Conservation (phyloP, 2,797 vertebrate species). For the Xenops minutus region DNA sequence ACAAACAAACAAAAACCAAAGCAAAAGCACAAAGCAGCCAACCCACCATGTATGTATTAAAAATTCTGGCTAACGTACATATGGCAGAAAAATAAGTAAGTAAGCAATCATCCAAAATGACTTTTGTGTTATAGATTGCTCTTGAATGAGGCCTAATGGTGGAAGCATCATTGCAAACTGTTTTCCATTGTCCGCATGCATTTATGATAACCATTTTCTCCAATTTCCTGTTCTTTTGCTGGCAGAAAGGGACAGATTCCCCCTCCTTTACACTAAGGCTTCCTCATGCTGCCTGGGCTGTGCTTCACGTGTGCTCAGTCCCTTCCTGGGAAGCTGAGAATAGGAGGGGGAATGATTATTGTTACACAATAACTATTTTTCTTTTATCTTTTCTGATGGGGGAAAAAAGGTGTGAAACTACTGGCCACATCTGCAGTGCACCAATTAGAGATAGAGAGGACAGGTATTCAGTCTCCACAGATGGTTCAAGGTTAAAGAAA, state of each 20-base stretch:
- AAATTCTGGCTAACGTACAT: not conserved
- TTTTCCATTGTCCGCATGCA: constrained; percentile 1
- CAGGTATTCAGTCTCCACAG: not conserved
- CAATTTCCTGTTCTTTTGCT: constrained; percentile 6
- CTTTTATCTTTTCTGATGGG: constrained; percentile 4
- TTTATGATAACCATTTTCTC: not conserved
- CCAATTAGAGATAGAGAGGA: constrained; percentile 28
- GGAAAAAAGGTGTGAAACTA: not conserved
- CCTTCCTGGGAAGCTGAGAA: not conserved
- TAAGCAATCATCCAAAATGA: constrained; percentile 24
- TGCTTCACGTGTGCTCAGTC: not conserved
- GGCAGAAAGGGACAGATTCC: not conserved
- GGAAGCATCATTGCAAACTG: not conserved
- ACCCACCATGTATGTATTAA: not conserved
- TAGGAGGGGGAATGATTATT: not conserved
- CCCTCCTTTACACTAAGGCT: not conserved
- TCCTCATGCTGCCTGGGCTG: not conserved
- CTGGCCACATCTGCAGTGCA: not conserved
- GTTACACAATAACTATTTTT: not conserved
- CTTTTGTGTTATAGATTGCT: constrained; percentile 4
- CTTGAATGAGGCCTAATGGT: constrained; percentile 20
- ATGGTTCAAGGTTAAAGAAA: constrained; percentile 58
- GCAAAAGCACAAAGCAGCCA: not conserved
- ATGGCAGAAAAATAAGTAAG: constrained; percentile 16
- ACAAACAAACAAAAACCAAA: not conserved